Base-by-base conservation (phyloP, 2,888 invertebrate species). In the Drosophila birchii region DNA sequence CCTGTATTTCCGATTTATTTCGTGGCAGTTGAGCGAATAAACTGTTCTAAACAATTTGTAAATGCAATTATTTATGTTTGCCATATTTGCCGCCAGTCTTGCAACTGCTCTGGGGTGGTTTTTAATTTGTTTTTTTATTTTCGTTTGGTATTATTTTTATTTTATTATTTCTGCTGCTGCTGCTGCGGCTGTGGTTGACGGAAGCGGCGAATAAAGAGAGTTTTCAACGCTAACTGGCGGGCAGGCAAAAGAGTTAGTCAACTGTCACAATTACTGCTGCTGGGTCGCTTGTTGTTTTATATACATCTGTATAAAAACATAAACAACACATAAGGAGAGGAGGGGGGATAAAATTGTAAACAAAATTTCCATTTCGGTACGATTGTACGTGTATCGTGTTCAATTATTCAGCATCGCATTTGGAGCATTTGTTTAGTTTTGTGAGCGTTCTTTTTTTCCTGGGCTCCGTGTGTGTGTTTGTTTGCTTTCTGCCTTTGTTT, bases 171-270 rank as follows among this genome's bases (percentile, higher is more conserved):
- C 18, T 62, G 32, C 14, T 29, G 38, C 47, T 43, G 49, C 18
- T 62, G 32, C 14, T 29, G 38, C 47, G 38, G 49, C 29, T 70
- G 47, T 41, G 44, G 75, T 56, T 61, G 76, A 44, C 76, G 75
- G 76, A 75, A 76, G 58, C 76, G 47, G 53, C 41, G 29, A 76
- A 61, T 62, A 56, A 56, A 74, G 68, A 75, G 80, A 75, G 80
- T 59, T 79, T 63, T 62, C 43, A 18, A 56, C 59, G 51, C 41
- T 51, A 56, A 53, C 86, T 73, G 75, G 72, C 80, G 75, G 78
- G 78, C 78, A 75, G 54, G 69, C 60, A 68, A 61, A 36, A 32
- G 64, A 89, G 85, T 88, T 86, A 89, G 89, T 86, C 86, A 89
- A 88, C 89, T 86, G 86, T 86, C 86, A 86, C 85, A 86, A 64